A percentile compares a stretch with the other conserved stretches of the same genome.
Conservation (phyloP, 2,797 vertebrate genomes). For the Sebastes matsubarae region DNA sequence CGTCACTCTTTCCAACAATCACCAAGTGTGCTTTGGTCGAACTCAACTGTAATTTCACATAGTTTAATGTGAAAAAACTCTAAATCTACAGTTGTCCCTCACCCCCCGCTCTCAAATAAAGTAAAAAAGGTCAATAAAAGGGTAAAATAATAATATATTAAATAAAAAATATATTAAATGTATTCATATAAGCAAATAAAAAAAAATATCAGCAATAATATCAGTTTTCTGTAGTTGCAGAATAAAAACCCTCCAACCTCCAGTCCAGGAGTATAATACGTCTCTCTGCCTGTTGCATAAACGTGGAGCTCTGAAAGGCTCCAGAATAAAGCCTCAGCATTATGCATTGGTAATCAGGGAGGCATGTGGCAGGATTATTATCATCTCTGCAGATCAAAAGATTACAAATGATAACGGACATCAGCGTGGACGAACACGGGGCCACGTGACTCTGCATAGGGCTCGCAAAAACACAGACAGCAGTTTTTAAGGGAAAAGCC, state of each 20-base stretch:
- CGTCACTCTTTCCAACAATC: too few species aligned
- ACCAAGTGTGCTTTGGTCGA: too few species aligned
- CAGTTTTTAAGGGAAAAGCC: neutral
- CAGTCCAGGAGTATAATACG: neutral
- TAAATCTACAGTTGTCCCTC: too few species aligned
- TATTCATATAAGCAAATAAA: too few species aligned
- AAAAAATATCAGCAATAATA: neutral
- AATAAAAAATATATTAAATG: too few species aligned
- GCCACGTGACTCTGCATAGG: conserved; percentile 18
- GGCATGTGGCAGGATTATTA: conserved; percentile 72
- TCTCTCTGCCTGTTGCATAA: conserved; percentile 32
- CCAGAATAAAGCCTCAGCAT: conserved; percentile 37
- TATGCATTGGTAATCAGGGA: conserved; percentile 58
- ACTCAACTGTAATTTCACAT: too few species aligned
- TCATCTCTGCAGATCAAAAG: conserved; percentile 72
- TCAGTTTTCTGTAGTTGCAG: neutral
- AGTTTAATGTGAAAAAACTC: too few species aligned
- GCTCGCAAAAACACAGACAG: too few species aligned
- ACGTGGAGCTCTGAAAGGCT: conserved; percentile 3
- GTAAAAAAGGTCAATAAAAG: neutral
- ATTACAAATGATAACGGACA: conserved; percentile 65
- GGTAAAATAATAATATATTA: too few species aligned
- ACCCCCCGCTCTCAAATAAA: too few species aligned
- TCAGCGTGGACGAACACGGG: conserved; percentile 13
- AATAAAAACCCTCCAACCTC: neutral